Percentiles rank a stretch among this genome's conserved stretches.
phyloP scores from a whole-genome alignment of 2,113 vertebrate genomes.

The Mus pahari region DNA sequence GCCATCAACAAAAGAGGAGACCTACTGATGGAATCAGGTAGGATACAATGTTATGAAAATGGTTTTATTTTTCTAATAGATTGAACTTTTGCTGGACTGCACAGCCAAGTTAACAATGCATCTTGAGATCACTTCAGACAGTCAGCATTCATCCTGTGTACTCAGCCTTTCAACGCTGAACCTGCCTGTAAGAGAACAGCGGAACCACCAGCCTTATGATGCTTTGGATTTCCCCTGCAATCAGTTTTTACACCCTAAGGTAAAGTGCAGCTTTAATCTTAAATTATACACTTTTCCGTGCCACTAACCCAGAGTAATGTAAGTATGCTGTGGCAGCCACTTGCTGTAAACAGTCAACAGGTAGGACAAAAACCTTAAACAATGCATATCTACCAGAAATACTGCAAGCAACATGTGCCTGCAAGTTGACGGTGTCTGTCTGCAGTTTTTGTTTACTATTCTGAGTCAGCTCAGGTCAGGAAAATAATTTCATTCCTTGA shows the following conservation, averaged over 20 bases:
- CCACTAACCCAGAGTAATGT: neutral
- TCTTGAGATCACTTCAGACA: neutral
- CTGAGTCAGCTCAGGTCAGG: neutral
- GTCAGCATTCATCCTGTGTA: neutral
- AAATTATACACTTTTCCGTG: neutral
- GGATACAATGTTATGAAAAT: neutral
- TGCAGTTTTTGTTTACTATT: neutral
- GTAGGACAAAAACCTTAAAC: neutral
- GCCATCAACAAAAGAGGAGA: constrained; percentile 26
- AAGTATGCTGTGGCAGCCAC: neutral
- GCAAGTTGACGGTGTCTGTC: neutral
- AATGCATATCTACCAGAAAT: too few species aligned
- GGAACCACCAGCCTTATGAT: neutral
- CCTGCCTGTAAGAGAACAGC: neutral
- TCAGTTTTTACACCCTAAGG: neutral
- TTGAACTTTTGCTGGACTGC: neutral
- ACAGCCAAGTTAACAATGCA: neutral
- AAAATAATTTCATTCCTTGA: neutral
- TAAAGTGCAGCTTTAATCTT: neutral
- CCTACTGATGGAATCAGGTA: neutral
- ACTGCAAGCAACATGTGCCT: too few species aligned
- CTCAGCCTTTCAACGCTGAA: neutral
- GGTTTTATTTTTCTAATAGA: neutral
- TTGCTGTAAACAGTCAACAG: neutral
- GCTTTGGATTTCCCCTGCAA: neutral